Conservation (phyloP, 2,888 invertebrate genomes). For the Leptura quadrifasciata region DNA sequence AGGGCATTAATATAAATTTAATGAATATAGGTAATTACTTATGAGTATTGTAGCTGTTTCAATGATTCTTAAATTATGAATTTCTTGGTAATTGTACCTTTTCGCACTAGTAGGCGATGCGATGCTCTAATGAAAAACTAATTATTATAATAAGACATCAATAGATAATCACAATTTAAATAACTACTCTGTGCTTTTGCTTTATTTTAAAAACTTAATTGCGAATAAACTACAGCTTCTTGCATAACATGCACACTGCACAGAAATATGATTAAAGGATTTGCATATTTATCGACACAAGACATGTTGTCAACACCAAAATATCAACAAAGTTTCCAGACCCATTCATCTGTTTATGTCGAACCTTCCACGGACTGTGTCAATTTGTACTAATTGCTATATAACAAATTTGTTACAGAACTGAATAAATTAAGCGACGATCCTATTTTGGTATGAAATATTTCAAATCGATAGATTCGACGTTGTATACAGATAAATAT, state of each 20-base stretch:
- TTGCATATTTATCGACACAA: neutral
- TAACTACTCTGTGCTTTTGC: too few species aligned
- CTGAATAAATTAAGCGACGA: constrained; percentile 7
- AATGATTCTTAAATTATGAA: too few species aligned
- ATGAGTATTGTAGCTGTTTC: too few species aligned
- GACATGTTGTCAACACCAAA: constrained; percentile 4
- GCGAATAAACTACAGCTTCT: neutral
- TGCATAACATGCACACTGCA: too few species aligned
- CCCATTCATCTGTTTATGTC: constrained; percentile 11
- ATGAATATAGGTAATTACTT: too few species aligned
- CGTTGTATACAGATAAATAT: neutral
- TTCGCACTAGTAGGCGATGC: too few species aligned
- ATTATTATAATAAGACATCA: too few species aligned
- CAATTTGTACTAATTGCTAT: constrained; percentile 43
- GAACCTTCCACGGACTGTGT: constrained; percentile 30
- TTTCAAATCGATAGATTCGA: neutral
- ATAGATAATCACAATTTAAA: too few species aligned
- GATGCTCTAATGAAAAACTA: too few species aligned
- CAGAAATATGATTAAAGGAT: neutral
- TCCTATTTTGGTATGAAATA: neutral
- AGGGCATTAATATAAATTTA: too few species aligned
- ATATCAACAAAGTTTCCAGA: constrained; percentile 4
- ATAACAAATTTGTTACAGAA: constrained; percentile 40
- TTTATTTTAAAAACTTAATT: neutral
- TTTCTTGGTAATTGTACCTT: too few species aligned